phyloP scores from a whole-genome alignment of 2,888 invertebrate genomes.

The Lamellibrachia satsuma region DNA sequence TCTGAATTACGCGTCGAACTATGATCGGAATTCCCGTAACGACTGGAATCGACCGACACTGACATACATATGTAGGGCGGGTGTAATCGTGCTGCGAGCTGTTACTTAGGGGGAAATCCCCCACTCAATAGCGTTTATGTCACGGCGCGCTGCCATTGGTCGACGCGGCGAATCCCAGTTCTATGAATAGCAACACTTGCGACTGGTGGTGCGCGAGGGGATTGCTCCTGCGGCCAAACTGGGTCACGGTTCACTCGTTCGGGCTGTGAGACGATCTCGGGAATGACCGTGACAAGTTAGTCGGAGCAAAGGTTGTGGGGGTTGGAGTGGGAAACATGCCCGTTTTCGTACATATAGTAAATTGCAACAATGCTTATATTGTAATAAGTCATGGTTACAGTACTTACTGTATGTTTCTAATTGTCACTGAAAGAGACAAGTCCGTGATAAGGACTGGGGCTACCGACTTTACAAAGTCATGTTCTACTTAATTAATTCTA shows the following conservation, averaged over 20 bases:
- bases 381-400: background rate
- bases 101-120: slow-evolving; percentile 11
- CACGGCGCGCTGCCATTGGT: slow-evolving; percentile 3
- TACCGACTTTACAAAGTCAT: too few species aligned
- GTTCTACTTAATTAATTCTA: too few species aligned
- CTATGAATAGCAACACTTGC: background rate
- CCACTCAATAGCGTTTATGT: background rate
- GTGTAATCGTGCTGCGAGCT: background rate
- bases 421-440: too few species aligned
- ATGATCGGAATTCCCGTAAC: background rate
- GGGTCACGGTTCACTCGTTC: background rate
- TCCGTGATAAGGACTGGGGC: too few species aligned
- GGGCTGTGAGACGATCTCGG: background rate
- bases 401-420: too few species aligned
- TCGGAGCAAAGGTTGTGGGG: background rate
- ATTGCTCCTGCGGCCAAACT: background rate
- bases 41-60: background rate
- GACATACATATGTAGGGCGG: slow-evolving; percentile 3
- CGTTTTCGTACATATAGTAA: background rate
- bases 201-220: background rate
- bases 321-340: background rate
- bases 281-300: background rate
- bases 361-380: background rate
- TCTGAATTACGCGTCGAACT: slow-evolving; percentile 10
- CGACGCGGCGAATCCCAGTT: background rate